Evolutionary conservation across 2,113 vertebrate genomes (phyloP), one percentile per base, ranked within the genome.

Genomic region (Trichechus manatus): DNA sequence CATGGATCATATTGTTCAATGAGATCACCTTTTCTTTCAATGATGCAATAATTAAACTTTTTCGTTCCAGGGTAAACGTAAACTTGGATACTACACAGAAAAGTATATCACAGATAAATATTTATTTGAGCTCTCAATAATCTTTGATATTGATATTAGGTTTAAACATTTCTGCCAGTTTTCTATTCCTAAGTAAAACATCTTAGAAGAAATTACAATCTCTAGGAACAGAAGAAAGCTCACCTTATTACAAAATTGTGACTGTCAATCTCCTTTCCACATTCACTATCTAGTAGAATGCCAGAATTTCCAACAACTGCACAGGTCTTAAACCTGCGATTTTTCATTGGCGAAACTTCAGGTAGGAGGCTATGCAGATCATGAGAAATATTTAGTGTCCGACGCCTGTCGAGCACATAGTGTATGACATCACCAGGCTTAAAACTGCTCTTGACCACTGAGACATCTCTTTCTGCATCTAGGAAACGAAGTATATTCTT

Each of bases 241-340:
- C 97, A 99, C 99, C 99, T 99, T 98, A 99, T 99, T 91, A 99
- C 98, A 96, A 99, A 99, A 92, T 99, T 98, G 96, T 99, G 99
- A 91, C 95, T 99, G 98, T 99, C 99, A 94, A 99, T 99, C 93
- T 99, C 99, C 94, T 98, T 99, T 95, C 99, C 99, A 94, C 99
- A 99, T 93, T 98, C 98, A 64, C 99, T 99, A 47, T 98, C 98
- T 42, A 99, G 98, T 61, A 99, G 99, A 92, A 99, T 98, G 36
- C 99, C 99, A 36, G 99, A 99, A 98, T 99, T 99, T 39, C 99
- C 99, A 97, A 99, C 99, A 85, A 99, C 99, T 1, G 99, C 99
- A 87, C 99, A 99, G 9, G 98, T 99, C 96, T 98, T 99, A 98
- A 99, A 99, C 53, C 99, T 98, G 27, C 98, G 99, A 93, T 99